Evolutionary conservation across 2,888 invertebrate species (phyloP).

Genomic region (Cantharis rustica): DNA sequence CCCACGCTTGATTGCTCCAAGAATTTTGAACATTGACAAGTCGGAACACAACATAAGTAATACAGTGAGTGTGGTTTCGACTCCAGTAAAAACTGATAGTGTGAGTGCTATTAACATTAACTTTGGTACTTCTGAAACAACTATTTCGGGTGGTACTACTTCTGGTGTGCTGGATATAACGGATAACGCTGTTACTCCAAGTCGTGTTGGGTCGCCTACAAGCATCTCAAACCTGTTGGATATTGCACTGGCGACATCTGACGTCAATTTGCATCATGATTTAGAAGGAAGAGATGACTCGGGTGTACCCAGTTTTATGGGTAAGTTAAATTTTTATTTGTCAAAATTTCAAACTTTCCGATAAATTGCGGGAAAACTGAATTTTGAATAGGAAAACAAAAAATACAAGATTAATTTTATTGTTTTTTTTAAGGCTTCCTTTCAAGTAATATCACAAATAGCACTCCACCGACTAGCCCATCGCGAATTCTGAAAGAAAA

Average conservation of each 20-base stretch:
- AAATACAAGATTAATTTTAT: too few relatives aligned
- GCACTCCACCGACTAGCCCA: slow-evolving; percentile 61
- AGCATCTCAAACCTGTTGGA: slow-evolving; percentile 44
- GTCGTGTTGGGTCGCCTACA: slow-evolving; percentile 43
- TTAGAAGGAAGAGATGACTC: slow-evolving; percentile 31
- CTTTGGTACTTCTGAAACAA: not conserved
- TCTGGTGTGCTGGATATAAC: slow-evolving; percentile 20
- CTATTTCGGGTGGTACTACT: not conserved
- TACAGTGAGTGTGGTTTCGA: slow-evolving; percentile 2
- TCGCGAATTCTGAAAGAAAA: slow-evolving; percentile 69
- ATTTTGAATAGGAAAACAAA: too few relatives aligned
- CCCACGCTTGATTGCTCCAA: slow-evolving; percentile 20
- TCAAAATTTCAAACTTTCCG: too few relatives aligned
- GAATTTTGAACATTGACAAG: slow-evolving; percentile 20
- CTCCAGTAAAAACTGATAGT: not conserved
- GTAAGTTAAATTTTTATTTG: slow-evolving; percentile 26
- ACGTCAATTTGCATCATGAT: slow-evolving; percentile 16
- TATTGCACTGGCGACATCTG: slow-evolving; percentile 37
- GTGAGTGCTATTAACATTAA: not conserved
- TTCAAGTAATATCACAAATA: slow-evolving; percentile 31
- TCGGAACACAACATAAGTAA: slow-evolving; percentile 16
- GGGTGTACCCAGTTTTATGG: slow-evolving; percentile 40
- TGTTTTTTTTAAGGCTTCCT: slow-evolving; percentile 39
- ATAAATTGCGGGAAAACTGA: too few relatives aligned
- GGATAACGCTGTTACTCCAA: slow-evolving; percentile 39